Evolutionary conservation across 2,888 invertebrate species (phyloP), one percentile per base, ranked within the genome.

Genomic region (Lasioglossum vierecki): DNA sequence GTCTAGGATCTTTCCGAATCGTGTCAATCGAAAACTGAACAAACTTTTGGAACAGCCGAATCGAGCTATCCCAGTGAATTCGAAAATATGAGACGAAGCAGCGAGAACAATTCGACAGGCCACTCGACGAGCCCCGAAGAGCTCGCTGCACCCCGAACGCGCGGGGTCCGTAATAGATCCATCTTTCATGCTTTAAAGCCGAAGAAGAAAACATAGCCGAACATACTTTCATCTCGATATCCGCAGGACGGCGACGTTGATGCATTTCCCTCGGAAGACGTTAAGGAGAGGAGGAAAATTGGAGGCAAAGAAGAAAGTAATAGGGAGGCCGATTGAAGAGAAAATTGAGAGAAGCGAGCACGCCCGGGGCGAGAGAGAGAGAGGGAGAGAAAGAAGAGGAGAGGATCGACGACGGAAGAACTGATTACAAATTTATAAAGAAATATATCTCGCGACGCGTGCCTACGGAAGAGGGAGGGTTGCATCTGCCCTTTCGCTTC

Each of bases 371-470:
- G 18, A n/a, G 9, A n/a, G 8, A 1, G n/a, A n/a, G 4, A 57
- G n/a, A n/a, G n/a, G 11, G n/a, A 57, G 0, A n/a, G 57, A 9
- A 11, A 11, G 57, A 9, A 22, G n/a, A n/a, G 57, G 39, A 49
- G 46, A 68, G 80, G 80, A 76, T 76, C 73, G 85, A 70, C n/a
- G 71, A 72, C 63, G 76, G 88, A 82, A 70, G 89, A 88, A 90
- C 90, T 91, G 91, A 92, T 93, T 92, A 92, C 84, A 88, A 92
- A 93, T 93, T 93, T 91, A 93, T 91, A 90, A 92, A 92, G 89
- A 92, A 91, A 91, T 88, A 91, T 89, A 91, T 91, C 90, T 89
- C 80, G 85, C 84, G 89, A 91, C 83, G 88, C 77, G 84, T 68
- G 76, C 46, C 79, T 78, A 46, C 41, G 46, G 5, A 30, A n/a